phyloP scores from a whole-genome alignment of 2,797 vertebrate species.

The Leptodactylus fallax region DNA sequence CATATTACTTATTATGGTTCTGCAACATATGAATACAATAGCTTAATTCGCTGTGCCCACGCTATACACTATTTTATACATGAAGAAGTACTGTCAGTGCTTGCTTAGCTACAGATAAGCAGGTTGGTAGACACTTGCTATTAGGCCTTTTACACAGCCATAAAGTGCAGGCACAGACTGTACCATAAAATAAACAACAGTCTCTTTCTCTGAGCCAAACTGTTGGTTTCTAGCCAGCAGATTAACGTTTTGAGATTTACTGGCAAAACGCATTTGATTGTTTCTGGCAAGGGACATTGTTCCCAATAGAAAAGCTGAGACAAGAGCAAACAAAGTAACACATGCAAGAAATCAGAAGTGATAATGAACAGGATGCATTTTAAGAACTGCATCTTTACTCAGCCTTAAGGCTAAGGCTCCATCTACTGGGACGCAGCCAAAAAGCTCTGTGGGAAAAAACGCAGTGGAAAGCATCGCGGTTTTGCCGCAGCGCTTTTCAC shows the following conservation, averaged over 20 bases:
- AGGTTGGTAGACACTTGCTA: slow-evolving; percentile 23
- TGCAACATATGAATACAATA: slow-evolving; percentile 4
- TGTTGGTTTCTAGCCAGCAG: slow-evolving; percentile 27
- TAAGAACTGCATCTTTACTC: not conserved
- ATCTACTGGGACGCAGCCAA: too few species aligned
- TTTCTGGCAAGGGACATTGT: slow-evolving; percentile 14
- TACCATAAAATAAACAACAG: slow-evolving; percentile 24
- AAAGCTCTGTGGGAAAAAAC: too few species aligned
- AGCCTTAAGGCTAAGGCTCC: not conserved
- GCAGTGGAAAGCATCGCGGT: too few species aligned
- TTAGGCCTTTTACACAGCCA: slow-evolving; percentile 20
- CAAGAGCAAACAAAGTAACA: slow-evolving; percentile 21
- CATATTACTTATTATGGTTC: not conserved
- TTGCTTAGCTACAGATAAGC: slow-evolving; percentile 9
- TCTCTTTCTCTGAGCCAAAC: slow-evolving; percentile 23
- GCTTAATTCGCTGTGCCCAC: not conserved
- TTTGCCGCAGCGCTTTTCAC: too few species aligned
- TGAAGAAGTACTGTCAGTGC: not conserved
- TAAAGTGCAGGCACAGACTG: slow-evolving; percentile 12
- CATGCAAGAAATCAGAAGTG: not conserved
- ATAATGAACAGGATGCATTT: not conserved
- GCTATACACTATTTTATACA: not conserved
- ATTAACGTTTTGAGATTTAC: slow-evolving; percentile 37
- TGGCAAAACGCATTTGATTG: slow-evolving; percentile 24
- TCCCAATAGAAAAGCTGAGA: not conserved